Percentiles rank a stretch among this genome's conserved stretches.
These are phyloP conservation scores for Hemitrygon akajei DNA, from an alignment of 2,797 vertebrate species.

Conservation along the genomic window DNA sequence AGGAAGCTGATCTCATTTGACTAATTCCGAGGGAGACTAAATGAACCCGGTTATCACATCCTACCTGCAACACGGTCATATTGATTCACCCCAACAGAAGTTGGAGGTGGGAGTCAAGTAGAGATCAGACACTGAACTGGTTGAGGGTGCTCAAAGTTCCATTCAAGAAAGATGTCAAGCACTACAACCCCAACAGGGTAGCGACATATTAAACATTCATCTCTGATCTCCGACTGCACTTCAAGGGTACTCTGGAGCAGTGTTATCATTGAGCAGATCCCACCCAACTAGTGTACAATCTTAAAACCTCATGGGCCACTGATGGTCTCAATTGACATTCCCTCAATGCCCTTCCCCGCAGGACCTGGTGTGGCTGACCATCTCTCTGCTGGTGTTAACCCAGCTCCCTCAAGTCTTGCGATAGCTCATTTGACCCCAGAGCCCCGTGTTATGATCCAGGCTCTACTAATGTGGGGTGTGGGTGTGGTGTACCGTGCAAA, in stretches of 20 bases:
- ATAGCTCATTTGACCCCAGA: too few species aligned
- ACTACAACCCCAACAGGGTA: neutral
- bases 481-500: too few species aligned
- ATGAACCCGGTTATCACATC: too few species aligned
- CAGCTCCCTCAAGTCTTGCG: neutral
- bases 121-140: neutral
- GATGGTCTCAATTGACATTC: too few species aligned
- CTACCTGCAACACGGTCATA: too few species aligned
- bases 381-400: neutral
- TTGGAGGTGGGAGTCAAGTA: neutral
- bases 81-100: too few species aligned
- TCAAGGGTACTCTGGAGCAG: neutral
- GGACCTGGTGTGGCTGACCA: too few species aligned
- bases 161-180: neutral
- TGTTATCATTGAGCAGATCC: neutral
- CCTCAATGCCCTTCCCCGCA: too few species aligned
- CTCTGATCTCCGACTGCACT: too few species aligned
- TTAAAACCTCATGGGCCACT: neutral
- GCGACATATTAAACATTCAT: neutral
- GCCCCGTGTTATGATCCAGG: too few species aligned
- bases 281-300: neutral
- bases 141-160: neutral
- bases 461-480: too few species aligned
- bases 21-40: too few species aligned
- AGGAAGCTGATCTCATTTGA: neutral